These are phyloP conservation scores for Acleris emargana DNA, from an alignment of 2,888 invertebrate species.

Conservation along the genomic window DNA sequence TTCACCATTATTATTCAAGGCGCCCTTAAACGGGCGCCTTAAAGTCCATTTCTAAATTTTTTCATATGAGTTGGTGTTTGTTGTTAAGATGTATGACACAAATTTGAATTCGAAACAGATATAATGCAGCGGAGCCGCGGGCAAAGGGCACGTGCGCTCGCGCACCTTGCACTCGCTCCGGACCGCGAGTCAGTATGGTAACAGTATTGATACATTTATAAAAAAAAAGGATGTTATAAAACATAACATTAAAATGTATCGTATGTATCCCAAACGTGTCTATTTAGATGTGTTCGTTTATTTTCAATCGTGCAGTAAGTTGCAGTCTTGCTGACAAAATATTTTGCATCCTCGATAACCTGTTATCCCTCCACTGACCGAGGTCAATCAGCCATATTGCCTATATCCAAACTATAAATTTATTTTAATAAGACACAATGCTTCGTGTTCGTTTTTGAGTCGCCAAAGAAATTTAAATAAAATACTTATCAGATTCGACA, in stretches of 20 bases:
- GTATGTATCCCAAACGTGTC: no score
- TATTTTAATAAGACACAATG: constrained; percentile 84
- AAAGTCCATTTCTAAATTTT: constrained; percentile 72
- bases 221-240: no score
- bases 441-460: constrained; percentile 77
- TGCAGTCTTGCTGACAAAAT: constrained; percentile 40
- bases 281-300: no score
- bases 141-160: constrained; percentile 78
- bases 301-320: neutral
- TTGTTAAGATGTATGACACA: constrained; percentile 77
- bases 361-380: constrained; percentile 75
- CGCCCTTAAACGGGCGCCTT: constrained; percentile 65
- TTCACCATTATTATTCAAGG: constrained; percentile 77
- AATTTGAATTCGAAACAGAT: constrained; percentile 79
- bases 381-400: constrained; percentile 77
- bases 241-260: no score
- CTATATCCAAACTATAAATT: constrained; percentile 81
- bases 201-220: neutral
- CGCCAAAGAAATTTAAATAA: constrained; percentile 82
- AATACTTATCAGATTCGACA: constrained; percentile 83
- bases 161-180: constrained; percentile 72
- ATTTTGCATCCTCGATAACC: constrained; percentile 68
- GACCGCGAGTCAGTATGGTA: constrained; percentile 16
- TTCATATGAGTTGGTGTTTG: constrained; percentile 59
- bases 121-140: constrained; percentile 68